Evolutionary conservation across 1,140 invertebrate genomes (phyloP), one percentile per base, ranked within the genome.

Genomic region (Chironomus tepperi): DNA sequence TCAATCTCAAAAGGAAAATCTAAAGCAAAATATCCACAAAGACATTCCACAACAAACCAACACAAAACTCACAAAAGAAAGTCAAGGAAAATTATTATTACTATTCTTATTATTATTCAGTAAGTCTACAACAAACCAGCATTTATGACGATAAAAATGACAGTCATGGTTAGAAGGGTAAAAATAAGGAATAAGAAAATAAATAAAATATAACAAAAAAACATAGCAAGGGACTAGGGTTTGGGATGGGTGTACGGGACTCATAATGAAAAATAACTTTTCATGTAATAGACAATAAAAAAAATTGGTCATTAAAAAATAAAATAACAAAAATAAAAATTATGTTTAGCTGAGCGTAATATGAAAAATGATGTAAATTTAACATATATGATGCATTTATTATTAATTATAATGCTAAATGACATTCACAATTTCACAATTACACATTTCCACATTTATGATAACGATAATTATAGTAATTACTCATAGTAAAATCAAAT

Each of bases 251-350:
- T 34, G 24, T 34, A 34, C 5, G 24, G 24, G 24, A 34, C 24
- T 34, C 24, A 34, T 34, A n/a, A 57, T 57, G 47, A 57, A 57
- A 34, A 57, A n/a, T 47, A 57, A 57, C 12, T n/a, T 21, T 70
- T 70, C 65, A 70, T 70, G 65, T 19, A 70, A 70, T 70, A 70
- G 65, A 70, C 65, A 70, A 70, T 70, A 70, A 70, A 70, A 70
- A 21, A 70, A 70, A 70, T 70, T 70, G 65, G 65, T 70, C 16
- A 70, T 70, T 70, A 70, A 70, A 70, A 67, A n/a, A n/a, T n/a
- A n/a, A n/a, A 70, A 57, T 57, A 57, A 57, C 10, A n/a, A 57
- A n/a, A n/a, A 47, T 47, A 15, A 47, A 47, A 57, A n/a, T 12
- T n/a, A 70, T 70, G 65, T 70, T 70, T 70, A 70, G 65, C 19